Evolutionary conservation across 2,797 vertebrate genomes (phyloP).

Genomic region (Avahi laniger): DNA sequence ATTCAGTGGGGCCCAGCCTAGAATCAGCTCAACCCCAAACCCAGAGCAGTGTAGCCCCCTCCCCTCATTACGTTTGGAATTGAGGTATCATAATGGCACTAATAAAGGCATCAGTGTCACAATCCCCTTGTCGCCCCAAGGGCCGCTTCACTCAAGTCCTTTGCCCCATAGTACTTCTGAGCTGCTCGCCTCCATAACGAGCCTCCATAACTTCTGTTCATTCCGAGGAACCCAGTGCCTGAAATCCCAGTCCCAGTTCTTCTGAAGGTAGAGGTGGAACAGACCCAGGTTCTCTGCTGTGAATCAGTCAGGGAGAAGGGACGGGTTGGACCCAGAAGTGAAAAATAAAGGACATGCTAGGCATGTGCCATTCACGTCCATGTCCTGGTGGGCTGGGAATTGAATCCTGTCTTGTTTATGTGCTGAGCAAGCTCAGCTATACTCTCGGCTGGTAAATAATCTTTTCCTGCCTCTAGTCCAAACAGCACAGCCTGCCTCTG

Average conservation of each 20-base stretch:
- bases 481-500: background rate
- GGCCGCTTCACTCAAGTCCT: background rate
- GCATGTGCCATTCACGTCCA: no score
- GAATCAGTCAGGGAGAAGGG: background rate
- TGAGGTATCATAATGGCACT: background rate
- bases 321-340: background rate
- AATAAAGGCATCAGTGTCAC: background rate
- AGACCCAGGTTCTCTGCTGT: background rate
- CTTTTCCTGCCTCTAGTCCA: background rate
- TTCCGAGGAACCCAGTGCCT: background rate
- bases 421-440: background rate
- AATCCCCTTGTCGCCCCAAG: background rate
- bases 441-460: background rate
- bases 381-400: background rate
- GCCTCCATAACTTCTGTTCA: background rate
- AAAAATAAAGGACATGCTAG: background rate
- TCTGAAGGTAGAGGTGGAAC: background rate
- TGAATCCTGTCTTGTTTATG: background rate
- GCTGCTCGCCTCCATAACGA: background rate
- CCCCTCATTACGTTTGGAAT: background rate
- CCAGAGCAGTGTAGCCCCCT: background rate
- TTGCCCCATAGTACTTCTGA: background rate
- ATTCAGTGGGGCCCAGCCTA: background rate
- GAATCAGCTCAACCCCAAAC: background rate
- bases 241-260: background rate